These are phyloP conservation scores for Drosophila macrothrix DNA, from an alignment of 2,888 invertebrate species.

Conservation along the genomic window DNA sequence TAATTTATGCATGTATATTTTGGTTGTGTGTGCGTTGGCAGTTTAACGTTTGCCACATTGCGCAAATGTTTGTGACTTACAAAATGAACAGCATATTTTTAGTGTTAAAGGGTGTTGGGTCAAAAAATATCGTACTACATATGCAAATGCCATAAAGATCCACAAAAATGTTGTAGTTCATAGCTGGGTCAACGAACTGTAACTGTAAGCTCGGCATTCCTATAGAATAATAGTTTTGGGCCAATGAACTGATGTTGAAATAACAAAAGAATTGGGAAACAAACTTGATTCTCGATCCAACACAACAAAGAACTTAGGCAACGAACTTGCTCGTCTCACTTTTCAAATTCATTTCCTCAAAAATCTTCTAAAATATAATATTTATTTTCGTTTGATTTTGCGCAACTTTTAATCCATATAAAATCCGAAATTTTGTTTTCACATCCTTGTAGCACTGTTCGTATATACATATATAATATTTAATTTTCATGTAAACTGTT, in stretches of 20 bases:
- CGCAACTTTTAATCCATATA: conserved; percentile 30
- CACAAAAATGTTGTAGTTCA: conserved; percentile 8
- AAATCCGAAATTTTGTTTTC: conserved; percentile 29
- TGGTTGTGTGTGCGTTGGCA: conserved; percentile 16
- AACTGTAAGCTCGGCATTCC: conserved; percentile 32
- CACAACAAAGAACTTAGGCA: conserved; percentile 33
- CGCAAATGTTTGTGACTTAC: conserved; percentile 39
- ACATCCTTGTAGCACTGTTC: conserved; percentile 64
- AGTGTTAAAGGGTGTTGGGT: conserved; percentile 10
- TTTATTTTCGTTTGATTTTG: not conserved
- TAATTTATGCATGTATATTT: conserved; percentile 48
- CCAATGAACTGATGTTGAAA: conserved; percentile 26
- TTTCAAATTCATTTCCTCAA: not conserved
- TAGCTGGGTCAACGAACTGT: conserved; percentile 51
- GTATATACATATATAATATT: conserved; percentile 8
- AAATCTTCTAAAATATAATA: not conserved
- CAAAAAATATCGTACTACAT: conserved; percentile 6
- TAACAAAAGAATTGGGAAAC: conserved; percentile 26
- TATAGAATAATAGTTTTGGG: conserved; percentile 1
- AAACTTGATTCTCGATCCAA: conserved; percentile 22
- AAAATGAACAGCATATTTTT: conserved; percentile 2
- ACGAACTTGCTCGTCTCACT: conserved; percentile 30
- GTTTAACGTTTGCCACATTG: conserved; percentile 42
- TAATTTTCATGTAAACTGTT: not conserved
- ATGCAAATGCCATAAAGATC: conserved; percentile 3